Evolutionary conservation across 2,797 vertebrate genomes (phyloP), one percentile per base, ranked within the genome.

Genomic region (Chelon auratus): DNA sequence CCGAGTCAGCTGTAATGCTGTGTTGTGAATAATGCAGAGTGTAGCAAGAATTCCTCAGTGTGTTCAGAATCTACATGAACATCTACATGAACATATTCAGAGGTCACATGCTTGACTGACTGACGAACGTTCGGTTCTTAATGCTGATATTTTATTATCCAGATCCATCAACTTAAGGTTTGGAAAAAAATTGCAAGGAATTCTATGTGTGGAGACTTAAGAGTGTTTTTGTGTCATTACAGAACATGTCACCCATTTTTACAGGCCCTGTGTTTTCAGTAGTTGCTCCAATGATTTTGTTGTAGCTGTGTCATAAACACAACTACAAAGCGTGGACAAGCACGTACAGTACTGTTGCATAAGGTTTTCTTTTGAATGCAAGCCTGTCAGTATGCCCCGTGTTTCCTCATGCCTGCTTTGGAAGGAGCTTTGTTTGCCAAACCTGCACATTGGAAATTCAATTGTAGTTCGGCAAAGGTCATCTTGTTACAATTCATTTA

Each of bases 1-100:
- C 61, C 7, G 13, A 80, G 59, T 0, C 43, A 69, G 77, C 60
- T 40, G 26, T 11, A 52, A 36, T 48, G 59, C 68, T 40, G 50
- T 24, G 62, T 56, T 61, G 77, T 82, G 72, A 88, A 87, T 90
- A 70, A 90, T 89, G 84, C 74, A 88, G 37, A 68, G 72, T 51
- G 48, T 61, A 45, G 60, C 66, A 53, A 60, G 60, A 15, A 64
- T 75, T 56, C 54, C 43, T 52, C 5, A 70, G 22, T 58, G 58
- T 63, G 68, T 20, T 54, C 68, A 56, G 15, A 67, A 43, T 66
- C 40, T 42, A 40, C 60, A 75, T 58, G 48, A 79, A 75, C 58
- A 24, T 24, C 24, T 24, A 24, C 24, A 24, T 58, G 48, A 79
- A 75, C 58, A 60, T n/a, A 75, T 76, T 60, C 15, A 71, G 18